Evolutionary conservation across 2,113 vertebrate species (phyloP).

Genomic region (Catharus bicknelli): DNA sequence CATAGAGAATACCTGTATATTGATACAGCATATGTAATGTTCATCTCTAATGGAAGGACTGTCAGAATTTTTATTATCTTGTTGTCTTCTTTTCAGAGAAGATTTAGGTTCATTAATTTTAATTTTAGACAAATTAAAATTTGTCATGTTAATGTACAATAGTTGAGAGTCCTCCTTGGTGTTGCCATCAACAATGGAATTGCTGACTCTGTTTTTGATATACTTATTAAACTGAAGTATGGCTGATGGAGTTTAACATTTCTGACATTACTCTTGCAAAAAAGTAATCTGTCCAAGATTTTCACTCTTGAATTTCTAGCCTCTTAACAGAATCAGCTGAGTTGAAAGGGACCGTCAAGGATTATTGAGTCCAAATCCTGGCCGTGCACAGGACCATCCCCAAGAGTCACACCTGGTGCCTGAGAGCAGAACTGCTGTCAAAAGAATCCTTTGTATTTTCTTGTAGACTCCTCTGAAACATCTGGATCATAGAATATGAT

Average conservation of each 20-base stretch:
- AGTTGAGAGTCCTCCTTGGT: not conserved
- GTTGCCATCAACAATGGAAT: not conserved
- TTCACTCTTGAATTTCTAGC: not conserved
- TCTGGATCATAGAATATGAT: not conserved
- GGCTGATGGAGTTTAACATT: not conserved
- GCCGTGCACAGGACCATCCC: not conserved
- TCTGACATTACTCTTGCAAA: not conserved
- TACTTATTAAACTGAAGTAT: not conserved
- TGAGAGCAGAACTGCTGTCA: not conserved
- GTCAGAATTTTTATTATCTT: not conserved
- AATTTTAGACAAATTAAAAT: not conserved
- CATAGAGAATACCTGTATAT: not conserved
- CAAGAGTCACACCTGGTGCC: not conserved
- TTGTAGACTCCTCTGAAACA: not conserved
- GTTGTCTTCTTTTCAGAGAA: not conserved
- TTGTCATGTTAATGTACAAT: not conserved
- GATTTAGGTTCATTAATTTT: not conserved
- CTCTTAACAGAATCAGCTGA: not conserved
- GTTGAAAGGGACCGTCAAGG: not conserved
- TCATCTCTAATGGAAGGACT: not conserved
- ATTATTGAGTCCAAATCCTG: not conserved
- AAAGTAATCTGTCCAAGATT: not conserved
- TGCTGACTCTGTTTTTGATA: not conserved
- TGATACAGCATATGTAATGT: not conserved
- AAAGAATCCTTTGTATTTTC: not conserved